Percentiles rank a stretch among this genome's conserved stretches.
phyloP scores from a whole-genome alignment of 2,113 vertebrate species.

The Rhinolophus sinicus region DNA sequence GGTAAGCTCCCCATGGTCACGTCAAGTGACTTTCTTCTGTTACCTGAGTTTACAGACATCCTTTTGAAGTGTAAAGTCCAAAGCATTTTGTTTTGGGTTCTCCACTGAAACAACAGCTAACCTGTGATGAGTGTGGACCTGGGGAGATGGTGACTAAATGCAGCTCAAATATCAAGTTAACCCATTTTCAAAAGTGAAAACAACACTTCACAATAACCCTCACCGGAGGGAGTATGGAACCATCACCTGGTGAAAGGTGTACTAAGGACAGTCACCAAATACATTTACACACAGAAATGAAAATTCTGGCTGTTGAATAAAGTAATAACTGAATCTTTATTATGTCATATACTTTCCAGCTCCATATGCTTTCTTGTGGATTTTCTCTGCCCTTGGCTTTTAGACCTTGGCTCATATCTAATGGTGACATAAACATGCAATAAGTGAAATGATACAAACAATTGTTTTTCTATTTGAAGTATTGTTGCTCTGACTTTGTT shows the following conservation, averaged over 20 bases:
- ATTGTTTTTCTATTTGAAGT: background rate
- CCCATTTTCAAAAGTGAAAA: background rate
- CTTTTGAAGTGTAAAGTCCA: background rate
- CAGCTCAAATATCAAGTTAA: background rate
- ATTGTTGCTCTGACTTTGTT: background rate
- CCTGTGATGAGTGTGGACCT: background rate
- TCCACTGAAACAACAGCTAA: background rate
- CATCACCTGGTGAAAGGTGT: background rate
- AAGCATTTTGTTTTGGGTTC: background rate
- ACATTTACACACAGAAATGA: background rate
- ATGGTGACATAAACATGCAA: background rate
- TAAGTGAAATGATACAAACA: background rate
- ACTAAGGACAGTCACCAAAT: background rate
- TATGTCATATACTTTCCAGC: background rate
- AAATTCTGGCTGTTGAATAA: background rate
- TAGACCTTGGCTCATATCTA: background rate
- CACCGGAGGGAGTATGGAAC: background rate
- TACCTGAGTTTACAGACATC: background rate
- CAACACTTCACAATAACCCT: background rate
- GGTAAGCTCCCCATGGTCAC: background rate
- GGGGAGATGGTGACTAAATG: background rate
- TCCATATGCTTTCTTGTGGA: background rate
- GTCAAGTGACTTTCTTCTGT: background rate
- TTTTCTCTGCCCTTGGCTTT: conserved; percentile 11
- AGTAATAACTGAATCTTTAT: background rate